phyloP scores from a whole-genome alignment of 2,888 invertebrate species.

The Bellardia pandia region DNA sequence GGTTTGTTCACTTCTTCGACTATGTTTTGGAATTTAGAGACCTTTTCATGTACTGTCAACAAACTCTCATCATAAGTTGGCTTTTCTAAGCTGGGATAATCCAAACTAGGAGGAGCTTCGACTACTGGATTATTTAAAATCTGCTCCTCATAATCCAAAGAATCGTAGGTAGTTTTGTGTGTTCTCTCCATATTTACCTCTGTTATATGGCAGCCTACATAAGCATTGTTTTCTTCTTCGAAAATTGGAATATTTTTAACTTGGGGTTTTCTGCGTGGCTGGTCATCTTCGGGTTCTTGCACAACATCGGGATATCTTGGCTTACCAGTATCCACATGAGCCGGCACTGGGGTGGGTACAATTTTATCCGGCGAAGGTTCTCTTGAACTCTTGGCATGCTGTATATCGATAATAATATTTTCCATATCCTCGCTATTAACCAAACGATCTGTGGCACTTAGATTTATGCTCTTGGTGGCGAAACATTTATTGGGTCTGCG shows the following conservation, averaged over 20 bases:
- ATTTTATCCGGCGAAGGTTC: conserved; percentile 90
- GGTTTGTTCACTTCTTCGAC: conserved; percentile 85
- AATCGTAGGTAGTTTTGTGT: conserved; percentile 84
- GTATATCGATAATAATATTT: conserved; percentile 88
- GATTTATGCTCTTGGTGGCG: conserved; percentile 85
- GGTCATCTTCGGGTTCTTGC: conserved; percentile 89
- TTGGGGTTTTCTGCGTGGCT: conserved; percentile 82
- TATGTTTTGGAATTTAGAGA: conserved; percentile 87
- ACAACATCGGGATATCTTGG: conserved; percentile 91
- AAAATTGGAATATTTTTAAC: conserved; percentile 85
- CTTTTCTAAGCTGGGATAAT: conserved; percentile 83
- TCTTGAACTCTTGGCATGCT: conserved; percentile 90
- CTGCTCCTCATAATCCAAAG: conserved; percentile 73
- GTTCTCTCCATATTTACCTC: conserved; percentile 84
- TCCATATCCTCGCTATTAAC: conserved; percentile 85
- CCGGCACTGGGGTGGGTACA: conserved; percentile 88
- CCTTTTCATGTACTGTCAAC: conserved; percentile 89
- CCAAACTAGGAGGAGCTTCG: conserved; percentile 85
- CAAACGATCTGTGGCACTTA: conserved; percentile 84
- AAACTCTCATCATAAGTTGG: conserved; percentile 87
- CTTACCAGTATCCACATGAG: conserved; percentile 85
- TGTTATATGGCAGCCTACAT: conserved; percentile 85
- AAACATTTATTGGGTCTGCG: conserved; percentile 84
- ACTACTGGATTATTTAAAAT: conserved; percentile 80
- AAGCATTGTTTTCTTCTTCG: conserved; percentile 86